Percentiles rank a stretch among this genome's conserved stretches.
phyloP scores from a whole-genome alignment of 2,888 invertebrate genomes.

The Tethea ocularis region DNA sequence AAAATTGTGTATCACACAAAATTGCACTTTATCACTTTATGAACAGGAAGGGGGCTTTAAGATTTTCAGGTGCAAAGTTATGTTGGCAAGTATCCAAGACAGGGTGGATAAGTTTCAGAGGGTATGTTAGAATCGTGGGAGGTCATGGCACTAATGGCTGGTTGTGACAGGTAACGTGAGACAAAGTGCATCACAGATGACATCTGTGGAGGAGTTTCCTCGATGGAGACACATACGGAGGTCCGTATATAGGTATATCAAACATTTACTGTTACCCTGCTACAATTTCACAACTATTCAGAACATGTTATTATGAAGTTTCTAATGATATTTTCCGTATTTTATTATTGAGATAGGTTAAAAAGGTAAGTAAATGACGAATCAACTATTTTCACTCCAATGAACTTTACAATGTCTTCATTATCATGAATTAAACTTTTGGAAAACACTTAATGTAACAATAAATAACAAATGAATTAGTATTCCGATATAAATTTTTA shows the following conservation, averaged over 20 bases:
- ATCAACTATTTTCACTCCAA: not conserved
- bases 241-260: not conserved
- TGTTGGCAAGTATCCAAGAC: slow-evolving; percentile 58
- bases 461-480: too few species aligned
- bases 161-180: slow-evolving; percentile 76
- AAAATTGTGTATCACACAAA: slow-evolving; percentile 29
- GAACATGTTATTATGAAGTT: not conserved
- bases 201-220: slow-evolving; percentile 34
- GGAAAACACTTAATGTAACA: too few species aligned
- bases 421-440: not conserved
- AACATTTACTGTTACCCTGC: not conserved
- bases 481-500: not conserved
- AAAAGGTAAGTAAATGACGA: not conserved
- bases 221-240: not conserved
- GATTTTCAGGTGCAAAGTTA: slow-evolving; percentile 45
- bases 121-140: slow-evolving; percentile 62
- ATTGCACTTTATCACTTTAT: slow-evolving; percentile 43
- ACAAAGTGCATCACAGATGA: slow-evolving; percentile 76
- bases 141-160: slow-evolving; percentile 78
- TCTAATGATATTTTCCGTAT: not conserved
- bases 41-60: slow-evolving; percentile 19
- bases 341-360: not conserved
- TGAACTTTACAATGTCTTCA: not conserved
- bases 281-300: not conserved
- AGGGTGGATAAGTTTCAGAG: slow-evolving; percentile 66